Conservation (phyloP, 2,888 invertebrate species). For the Agrilus mali region DNA sequence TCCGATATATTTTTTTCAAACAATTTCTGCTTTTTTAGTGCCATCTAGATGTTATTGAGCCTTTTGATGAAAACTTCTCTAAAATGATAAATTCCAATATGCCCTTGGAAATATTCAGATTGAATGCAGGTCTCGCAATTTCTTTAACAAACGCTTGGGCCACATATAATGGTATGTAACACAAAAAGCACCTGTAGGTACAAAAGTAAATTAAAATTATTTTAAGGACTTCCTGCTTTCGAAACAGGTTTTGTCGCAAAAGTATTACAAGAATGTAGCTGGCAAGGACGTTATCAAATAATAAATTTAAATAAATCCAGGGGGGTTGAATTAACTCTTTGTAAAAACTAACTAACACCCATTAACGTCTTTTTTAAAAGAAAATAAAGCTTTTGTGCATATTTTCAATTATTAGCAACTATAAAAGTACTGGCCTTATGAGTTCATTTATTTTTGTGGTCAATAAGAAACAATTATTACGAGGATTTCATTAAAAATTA, state of each 20-base stretch:
- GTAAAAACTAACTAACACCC: too few species aligned
- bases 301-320: constrained; percentile 36
- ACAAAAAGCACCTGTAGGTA: too few species aligned
- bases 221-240: background rate
- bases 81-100: constrained; percentile 10
- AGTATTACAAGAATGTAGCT: constrained; percentile 55
- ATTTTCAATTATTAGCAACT: too few species aligned
- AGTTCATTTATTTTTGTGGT: too few species aligned
- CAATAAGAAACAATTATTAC: too few species aligned
- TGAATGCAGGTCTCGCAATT: constrained; percentile 83
- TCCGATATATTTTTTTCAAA: background rate
- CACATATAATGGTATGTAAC: constrained; percentile 19
- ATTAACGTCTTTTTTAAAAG: too few species aligned
- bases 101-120: constrained; percentile 45
- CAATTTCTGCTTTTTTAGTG: constrained; percentile 40
- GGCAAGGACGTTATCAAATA: constrained; percentile 80
- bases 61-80: constrained; percentile 31
- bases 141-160: constrained; percentile 72
- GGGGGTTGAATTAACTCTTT: too few species aligned
- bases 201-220: constrained; percentile 1
- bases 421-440: too few species aligned
- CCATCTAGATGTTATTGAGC: constrained; percentile 46
- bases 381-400: too few species aligned
- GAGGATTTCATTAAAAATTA: too few species aligned
- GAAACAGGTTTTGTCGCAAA: background rate